Conservation (phyloP, 2,797 vertebrate species). For the Cryptoblepharus egeriae region DNA sequence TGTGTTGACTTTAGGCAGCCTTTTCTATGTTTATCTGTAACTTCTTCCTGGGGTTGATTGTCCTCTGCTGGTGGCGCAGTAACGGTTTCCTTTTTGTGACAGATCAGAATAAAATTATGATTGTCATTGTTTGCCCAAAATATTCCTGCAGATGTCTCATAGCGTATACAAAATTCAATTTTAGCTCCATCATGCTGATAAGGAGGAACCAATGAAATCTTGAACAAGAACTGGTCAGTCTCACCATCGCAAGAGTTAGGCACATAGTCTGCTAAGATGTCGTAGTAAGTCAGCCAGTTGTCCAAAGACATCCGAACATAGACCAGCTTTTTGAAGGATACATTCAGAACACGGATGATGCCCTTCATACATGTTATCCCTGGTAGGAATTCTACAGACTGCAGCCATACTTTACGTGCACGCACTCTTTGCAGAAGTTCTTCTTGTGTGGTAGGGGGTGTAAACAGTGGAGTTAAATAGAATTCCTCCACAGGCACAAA, state of each 20-base stretch:
- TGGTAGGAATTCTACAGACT: slow-evolving; percentile 85
- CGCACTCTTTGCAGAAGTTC: slow-evolving; percentile 84
- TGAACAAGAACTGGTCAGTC: slow-evolving; percentile 92
- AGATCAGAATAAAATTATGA: slow-evolving; percentile 90
- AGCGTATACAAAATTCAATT: slow-evolving; percentile 94
- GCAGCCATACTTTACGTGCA: slow-evolving; percentile 86
- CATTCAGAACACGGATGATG: slow-evolving; percentile 88
- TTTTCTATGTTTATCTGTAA: slow-evolving; percentile 81
- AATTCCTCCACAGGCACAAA: slow-evolving; percentile 79
- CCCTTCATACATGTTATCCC: slow-evolving; percentile 86
- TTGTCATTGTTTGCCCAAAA: slow-evolving; percentile 94
- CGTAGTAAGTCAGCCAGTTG: slow-evolving; percentile 88
- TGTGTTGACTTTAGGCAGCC: slow-evolving; percentile 88
- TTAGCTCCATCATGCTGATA: slow-evolving; percentile 83
- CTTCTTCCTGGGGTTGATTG: slow-evolving; percentile 72
- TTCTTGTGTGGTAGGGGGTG: slow-evolving; percentile 80
- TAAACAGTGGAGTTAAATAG: slow-evolving; percentile 86
- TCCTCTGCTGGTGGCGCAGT: slow-evolving; percentile 57
- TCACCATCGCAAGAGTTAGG: slow-evolving; percentile 90
- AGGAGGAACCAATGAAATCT: slow-evolving; percentile 85
- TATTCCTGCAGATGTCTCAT: slow-evolving; percentile 85
- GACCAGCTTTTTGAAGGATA: slow-evolving; percentile 90
- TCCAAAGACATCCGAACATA: slow-evolving; percentile 87
- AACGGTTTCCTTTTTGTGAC: slow-evolving; percentile 81
- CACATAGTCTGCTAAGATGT: slow-evolving; percentile 89